Conservation (phyloP, 2,797 vertebrate species). For the Coluber constrictor region DNA sequence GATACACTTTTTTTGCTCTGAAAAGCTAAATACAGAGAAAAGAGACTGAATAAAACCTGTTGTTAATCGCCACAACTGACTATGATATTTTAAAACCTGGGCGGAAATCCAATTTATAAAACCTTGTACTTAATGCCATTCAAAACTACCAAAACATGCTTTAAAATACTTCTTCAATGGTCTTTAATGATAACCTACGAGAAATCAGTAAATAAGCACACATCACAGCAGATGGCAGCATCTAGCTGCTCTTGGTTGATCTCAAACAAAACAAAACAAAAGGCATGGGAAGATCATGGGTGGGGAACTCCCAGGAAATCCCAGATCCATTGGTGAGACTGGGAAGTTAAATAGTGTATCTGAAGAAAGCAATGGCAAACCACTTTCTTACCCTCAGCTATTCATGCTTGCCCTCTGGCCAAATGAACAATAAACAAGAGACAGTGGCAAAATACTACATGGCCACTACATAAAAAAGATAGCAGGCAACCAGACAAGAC, state of each 20-base stretch:
- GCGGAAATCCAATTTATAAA: neutral
- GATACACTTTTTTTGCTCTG: neutral
- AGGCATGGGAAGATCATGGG: neutral
- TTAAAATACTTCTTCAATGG: neutral
- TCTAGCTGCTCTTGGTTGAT: neutral
- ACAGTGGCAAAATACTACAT: neutral
- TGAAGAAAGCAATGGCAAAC: neutral
- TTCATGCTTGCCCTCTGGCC: neutral
- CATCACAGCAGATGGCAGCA: neutral
- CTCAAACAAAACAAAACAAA: neutral
- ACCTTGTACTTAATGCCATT: neutral
- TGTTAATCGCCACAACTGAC: neutral
- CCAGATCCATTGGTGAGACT: neutral
- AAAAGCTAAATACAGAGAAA: neutral
- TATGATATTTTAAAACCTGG: neutral
- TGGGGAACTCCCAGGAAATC: neutral
- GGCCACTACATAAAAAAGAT: neutral
- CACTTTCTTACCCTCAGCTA: neutral
- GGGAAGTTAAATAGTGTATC: neutral
- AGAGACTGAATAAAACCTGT: neutral
- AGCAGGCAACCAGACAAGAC: neutral
- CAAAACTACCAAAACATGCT: neutral
- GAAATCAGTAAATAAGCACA: neutral
- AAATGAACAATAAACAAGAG: neutral
- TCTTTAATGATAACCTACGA: neutral